Conservation (phyloP, 2,888 invertebrate genomes). For the Elgonia sp. region DNA sequence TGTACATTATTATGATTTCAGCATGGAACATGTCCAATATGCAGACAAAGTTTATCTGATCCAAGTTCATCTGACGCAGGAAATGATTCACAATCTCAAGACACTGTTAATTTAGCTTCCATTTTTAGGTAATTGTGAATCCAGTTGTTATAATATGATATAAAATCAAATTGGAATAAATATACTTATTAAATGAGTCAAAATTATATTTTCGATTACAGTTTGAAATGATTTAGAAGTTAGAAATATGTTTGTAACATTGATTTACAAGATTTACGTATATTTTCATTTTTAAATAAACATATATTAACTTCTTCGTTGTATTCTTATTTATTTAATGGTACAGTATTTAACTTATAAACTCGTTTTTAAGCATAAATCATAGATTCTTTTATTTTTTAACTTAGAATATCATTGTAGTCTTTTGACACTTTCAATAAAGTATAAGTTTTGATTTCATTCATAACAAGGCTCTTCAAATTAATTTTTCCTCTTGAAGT, state of each 20-base stretch:
- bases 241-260: not conserved
- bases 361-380: not conserved
- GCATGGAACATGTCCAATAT: constrained; percentile 98
- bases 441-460: not conserved
- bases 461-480: too few relatives aligned
- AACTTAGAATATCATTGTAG: constrained; percentile 5
- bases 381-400: not conserved
- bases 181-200: constrained; percentile 11
- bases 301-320: not conserved
- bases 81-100: constrained; percentile 79
- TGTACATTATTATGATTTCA: constrained; percentile 79
- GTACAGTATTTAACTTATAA: not conserved
- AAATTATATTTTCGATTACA: not conserved
- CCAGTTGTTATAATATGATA: constrained; percentile 9
- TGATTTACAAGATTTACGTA: not conserved
- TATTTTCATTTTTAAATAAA: not conserved
- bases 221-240: not conserved
- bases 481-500: not conserved
- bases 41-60: constrained; percentile 92
- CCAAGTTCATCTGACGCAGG: constrained; percentile 86
- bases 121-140: constrained; percentile 83
- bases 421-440: constrained; percentile 41
- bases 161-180: constrained; percentile 16
- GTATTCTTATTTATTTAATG: not conserved
- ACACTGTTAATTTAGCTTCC: constrained; percentile 85